Percentiles rank a stretch among this genome's conserved stretches.
These are phyloP conservation scores for Schlechtendalia chinensis DNA, from an alignment of 1,140 invertebrate genomes.

Conservation along the genomic window DNA sequence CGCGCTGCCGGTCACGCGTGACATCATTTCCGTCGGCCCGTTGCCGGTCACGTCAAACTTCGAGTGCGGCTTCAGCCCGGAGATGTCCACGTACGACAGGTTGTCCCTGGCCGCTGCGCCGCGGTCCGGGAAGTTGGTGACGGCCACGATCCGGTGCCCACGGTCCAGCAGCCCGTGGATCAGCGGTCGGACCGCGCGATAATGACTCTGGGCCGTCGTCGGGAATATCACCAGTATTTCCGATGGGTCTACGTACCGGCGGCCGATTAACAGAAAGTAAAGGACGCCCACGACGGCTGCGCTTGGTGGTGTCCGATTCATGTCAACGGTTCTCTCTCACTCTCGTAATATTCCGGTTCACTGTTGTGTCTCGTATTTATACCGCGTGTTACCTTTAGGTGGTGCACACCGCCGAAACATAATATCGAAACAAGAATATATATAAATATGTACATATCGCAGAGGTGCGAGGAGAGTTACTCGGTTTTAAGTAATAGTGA, in stretches of 20 bases:
- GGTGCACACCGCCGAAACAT: too few relatives aligned
- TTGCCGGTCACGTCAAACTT: neutral
- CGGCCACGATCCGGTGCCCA: slow-evolving; percentile 53
- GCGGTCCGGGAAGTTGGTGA: slow-evolving; percentile 26
- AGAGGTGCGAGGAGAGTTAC: too few relatives aligned
- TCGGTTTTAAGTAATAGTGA: too few relatives aligned
- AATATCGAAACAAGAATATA: too few relatives aligned
- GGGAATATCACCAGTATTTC: slow-evolving; percentile 55
- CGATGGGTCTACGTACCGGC: neutral
- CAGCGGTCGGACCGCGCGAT: slow-evolving; percentile 54
- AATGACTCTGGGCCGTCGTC: slow-evolving; percentile 55
- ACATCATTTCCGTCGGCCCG: neutral
- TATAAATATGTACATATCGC: too few relatives aligned
- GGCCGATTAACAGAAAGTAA: neutral
- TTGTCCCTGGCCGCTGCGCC: neutral
- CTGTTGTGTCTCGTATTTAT: too few relatives aligned
- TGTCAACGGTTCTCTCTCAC: too few relatives aligned
- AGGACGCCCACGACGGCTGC: too few relatives aligned
- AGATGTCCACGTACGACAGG: neutral
- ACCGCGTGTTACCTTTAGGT: too few relatives aligned
- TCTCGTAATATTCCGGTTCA: too few relatives aligned
- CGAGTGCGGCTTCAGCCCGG: neutral
- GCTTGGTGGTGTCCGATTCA: too few relatives aligned
- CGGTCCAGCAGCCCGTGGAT: slow-evolving; percentile 53
- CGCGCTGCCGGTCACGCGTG: neutral